Base-by-base conservation (phyloP, 1,140 invertebrate genomes). In the Drosophila setifemur region DNA sequence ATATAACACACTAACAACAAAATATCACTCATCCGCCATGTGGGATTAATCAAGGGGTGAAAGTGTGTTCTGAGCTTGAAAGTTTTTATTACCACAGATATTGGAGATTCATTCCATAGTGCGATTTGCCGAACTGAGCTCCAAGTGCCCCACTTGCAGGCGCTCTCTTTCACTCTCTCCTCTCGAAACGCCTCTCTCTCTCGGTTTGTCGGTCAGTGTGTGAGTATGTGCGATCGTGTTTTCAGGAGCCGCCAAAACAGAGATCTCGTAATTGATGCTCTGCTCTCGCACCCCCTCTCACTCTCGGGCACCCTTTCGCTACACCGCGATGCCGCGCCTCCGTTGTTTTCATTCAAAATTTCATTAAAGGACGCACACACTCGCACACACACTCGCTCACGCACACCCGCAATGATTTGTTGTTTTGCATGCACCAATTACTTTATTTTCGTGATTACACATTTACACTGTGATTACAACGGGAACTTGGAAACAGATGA, bases 401-500 rank as follows among this genome's bases (percentile, higher is more conserved):
- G 28, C 28, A 26, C 43, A 43, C 18, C 25, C 23, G 16, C 23
- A 26, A 16, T 19, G 31, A 40, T 37, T 28, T 67, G 49, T 40
- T 33, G 67, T 71, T 83, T 83, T 83, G 64, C 73, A 78, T 83
- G 79, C 79, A 85, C 79, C 79, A 83, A 83, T 78, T 85, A 83
- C 55, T 83, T 83, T 83, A 85, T 85, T 85, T 83, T 74, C 39
- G 31, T 58, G 50, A 61, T 72, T 73, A 19, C 70, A 37, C 39
- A 40, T 63, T 85, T 64, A 88, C 28, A 48, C 18, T 42, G 72
- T 85, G 57, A 89, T 82, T 61, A 66, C 16, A 64, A 89, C 67
- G 40, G 88, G 88, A 42, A 89, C 81, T 63, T 86, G 73, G 53
- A 89, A 89, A 23, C 88, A 89, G 31, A 89, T 88, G 49, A 89